Conservation (phyloP, 2,113 vertebrate genomes). For the Archocentrus centrarchus region DNA sequence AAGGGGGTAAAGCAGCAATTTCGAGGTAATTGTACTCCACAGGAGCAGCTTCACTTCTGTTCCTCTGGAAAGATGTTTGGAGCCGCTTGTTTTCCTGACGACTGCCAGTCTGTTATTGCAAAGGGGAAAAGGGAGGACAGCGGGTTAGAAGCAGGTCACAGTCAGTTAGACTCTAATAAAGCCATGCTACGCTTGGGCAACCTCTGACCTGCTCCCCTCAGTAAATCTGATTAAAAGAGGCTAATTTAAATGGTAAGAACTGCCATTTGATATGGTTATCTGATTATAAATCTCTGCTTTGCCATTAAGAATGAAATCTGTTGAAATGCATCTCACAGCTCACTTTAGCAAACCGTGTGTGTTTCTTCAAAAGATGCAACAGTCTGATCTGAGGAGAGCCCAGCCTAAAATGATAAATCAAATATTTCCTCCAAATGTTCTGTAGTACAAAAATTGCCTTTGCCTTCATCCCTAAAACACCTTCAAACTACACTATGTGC, state of each 20-base stretch:
- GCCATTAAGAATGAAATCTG: slow-evolving; percentile 25
- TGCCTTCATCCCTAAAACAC: slow-evolving; percentile 21
- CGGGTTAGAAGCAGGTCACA: slow-evolving; percentile 53
- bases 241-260: neutral
- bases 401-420: slow-evolving; percentile 53
- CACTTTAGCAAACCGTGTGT: neutral
- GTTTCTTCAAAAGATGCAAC: slow-evolving; percentile 24
- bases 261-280: neutral
- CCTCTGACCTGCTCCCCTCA: slow-evolving; percentile 29
- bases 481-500: slow-evolving; percentile 8
- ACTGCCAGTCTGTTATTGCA: slow-evolving; percentile 58
- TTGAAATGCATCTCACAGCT: slow-evolving; percentile 39
- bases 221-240: slow-evolving; percentile 17
- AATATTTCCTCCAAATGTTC: slow-evolving; percentile 57
- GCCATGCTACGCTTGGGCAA: neutral
- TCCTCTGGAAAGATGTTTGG: slow-evolving; percentile 41
- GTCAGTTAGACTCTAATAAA: slow-evolving; percentile 40
- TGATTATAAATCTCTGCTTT: neutral
- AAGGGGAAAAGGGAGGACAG: slow-evolving; percentile 52
- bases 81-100: slow-evolving; percentile 47
- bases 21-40: slow-evolving; percentile 67
- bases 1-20: slow-evolving; percentile 54
- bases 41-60: slow-evolving; percentile 56
- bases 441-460: slow-evolving; percentile 51
- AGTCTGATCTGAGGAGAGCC: slow-evolving; percentile 23